Base-by-base conservation (phyloP, 2,113 vertebrate genomes). In the Alaudala cheleensis region DNA sequence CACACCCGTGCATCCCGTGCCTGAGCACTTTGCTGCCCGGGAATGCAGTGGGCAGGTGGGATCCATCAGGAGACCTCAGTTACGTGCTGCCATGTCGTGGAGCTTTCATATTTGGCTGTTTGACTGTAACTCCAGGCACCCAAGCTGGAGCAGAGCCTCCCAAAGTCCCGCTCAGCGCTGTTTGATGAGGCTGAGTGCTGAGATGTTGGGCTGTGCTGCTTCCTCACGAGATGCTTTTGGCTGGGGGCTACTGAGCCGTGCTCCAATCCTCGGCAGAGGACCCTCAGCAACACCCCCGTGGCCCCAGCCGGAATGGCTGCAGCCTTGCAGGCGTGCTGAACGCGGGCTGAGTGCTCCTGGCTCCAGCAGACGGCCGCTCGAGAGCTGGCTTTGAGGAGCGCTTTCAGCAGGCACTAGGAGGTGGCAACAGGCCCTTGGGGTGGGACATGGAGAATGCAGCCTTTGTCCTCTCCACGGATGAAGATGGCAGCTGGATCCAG, bases 371-470 rank as follows among this genome's bases (percentile, higher is more conserved):
- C 45, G 60, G 89, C 93, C 96, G 92, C 92, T 98, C 96, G 95
- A 97, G 97, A 97, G 95, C 86, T 95, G 90, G 66, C 96, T 95
- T 91, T 90, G 96, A 97, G 97, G 92, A 97, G 95, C 90, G 92
- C 95, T 98, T 98, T 98, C 98, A 98, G 87, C 98, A 96, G 95
- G 80, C 97, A 94, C 95, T 81, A 50, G 71, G 93, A 97, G 96
- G 98, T 98, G 98, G 97, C 89, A 98, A 97, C 96, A 95, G 88
- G 86, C 86, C 79, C 97, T 97, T 97, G 87, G 93, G 95, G 79
- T 97, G 92, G 90, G 83, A 95, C 54, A 90, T 66, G 88, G 78
- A 62, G 96, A 97, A 94, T 60, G 91, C 91, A 90, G 96, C 93
- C 91, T 82, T 64, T 39, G 51, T 93, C 83, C 90, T 87, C 65